Percentiles rank a stretch among this genome's conserved stretches.
These are phyloP conservation scores for Syngnathus scovelli DNA, from an alignment of 2,113 vertebrate genomes.

Conservation along the genomic window DNA sequence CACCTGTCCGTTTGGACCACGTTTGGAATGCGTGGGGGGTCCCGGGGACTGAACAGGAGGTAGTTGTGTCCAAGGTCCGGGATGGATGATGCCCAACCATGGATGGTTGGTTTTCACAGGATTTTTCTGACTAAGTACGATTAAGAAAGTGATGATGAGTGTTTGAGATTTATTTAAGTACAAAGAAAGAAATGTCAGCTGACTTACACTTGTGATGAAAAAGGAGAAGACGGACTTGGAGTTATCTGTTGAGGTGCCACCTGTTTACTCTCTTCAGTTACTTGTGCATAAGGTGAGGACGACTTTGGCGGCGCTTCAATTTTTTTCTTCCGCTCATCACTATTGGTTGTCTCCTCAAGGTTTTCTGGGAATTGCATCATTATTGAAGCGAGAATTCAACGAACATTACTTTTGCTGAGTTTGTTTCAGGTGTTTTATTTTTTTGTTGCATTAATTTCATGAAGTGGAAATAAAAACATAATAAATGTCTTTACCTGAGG, in stretches of 20 bases:
- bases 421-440: too few species aligned
- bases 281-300: background rate
- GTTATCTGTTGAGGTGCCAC: conserved; percentile 12
- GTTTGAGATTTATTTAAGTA: background rate
- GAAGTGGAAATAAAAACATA: background rate
- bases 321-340: background rate
- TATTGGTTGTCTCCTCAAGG: background rate
- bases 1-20: conserved; percentile 3
- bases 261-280: conserved; percentile 12
- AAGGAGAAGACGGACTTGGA: conserved; percentile 6
- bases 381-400: too few species aligned
- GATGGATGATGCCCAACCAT: conserved; percentile 81
- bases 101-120: conserved; percentile 76
- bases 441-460: too few species aligned
- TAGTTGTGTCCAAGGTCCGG: conserved; percentile 80
- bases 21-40: conserved; percentile 23
- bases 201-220: conserved; percentile 39
- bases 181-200: background rate
- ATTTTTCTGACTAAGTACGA: conserved; percentile 5
- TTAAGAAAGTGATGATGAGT: background rate
- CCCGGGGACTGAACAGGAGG: conserved; percentile 68
- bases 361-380: too few species aligned
- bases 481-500: conserved; percentile 36
- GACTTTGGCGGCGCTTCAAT: background rate
- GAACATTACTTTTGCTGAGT: too few species aligned